Conservation (phyloP, 2,888 invertebrate genomes). For the Busseola fusca region DNA sequence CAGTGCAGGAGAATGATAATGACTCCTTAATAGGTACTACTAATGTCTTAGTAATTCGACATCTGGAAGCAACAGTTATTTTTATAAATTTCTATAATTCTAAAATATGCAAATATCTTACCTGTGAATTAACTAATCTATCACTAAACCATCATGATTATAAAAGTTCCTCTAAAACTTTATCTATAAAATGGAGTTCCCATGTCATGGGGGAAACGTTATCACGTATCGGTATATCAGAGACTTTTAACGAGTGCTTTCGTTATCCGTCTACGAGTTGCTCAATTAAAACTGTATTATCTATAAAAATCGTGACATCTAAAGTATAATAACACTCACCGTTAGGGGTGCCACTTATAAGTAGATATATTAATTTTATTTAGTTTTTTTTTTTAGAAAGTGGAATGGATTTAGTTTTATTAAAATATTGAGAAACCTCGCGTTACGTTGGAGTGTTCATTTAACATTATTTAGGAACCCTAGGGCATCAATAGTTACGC, state of each 20-base stretch:
- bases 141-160: slow-evolving; percentile 13
- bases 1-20: too few species aligned
- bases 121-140: not conserved
- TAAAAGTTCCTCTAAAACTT: slow-evolving; percentile 12
- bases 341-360: slow-evolving; percentile 32
- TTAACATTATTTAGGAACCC: not conserved
- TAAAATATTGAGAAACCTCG: not conserved
- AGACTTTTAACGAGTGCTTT: slow-evolving; percentile 26
- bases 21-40: too few species aligned
- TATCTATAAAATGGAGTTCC: slow-evolving; percentile 24
- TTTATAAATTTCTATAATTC: not conserved
- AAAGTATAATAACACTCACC: slow-evolving; percentile 22
- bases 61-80: not conserved
- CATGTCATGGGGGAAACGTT: slow-evolving; percentile 18
- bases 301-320: slow-evolving; percentile 51
- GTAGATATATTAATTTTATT: not conserved
- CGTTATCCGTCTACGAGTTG: slow-evolving; percentile 37
- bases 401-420: too few species aligned
- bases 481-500: not conserved
- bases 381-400: too few species aligned
- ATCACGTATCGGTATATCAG: slow-evolving; percentile 6
- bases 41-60: too few species aligned
- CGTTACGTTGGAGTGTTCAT: not conserved
- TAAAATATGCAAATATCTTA: not conserved
- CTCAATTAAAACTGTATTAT: slow-evolving; percentile 58